Percentiles rank a stretch among this genome's conserved stretches.
These are phyloP conservation scores for Pseudomyrmex gracilis DNA, from an alignment of 1,140 invertebrate genomes.

Conservation along the genomic window DNA sequence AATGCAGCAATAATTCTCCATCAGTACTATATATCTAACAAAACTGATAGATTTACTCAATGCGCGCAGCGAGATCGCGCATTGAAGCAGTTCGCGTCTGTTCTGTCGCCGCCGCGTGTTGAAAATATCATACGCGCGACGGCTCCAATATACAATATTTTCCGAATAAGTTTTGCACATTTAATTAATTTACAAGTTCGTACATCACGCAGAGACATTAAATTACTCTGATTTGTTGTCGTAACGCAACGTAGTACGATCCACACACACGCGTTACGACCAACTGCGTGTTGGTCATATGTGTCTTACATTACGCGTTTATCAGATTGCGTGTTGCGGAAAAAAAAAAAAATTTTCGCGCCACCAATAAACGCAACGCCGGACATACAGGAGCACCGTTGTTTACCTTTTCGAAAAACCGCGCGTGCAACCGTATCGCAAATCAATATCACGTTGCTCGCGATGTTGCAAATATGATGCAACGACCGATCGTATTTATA, in stretches of 20 bases:
- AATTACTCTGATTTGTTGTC: too few relatives aligned
- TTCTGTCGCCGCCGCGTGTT: not conserved
- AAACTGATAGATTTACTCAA: conserved; percentile 45
- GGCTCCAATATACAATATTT: too few relatives aligned
- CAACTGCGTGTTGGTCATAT: too few relatives aligned
- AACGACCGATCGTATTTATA: conserved; percentile 53
- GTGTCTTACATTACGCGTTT: not conserved
- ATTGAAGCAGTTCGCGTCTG: conserved; percentile 11
- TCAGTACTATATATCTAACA: conserved; percentile 38
- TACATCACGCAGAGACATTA: too few relatives aligned
- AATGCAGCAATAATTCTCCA: conserved; percentile 38
- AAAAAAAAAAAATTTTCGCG: not conserved
- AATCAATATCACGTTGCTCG: conserved; percentile 45
- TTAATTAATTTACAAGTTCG: too few relatives aligned
- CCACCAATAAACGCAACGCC: conserved; percentile 19
- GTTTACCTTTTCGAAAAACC: conserved; percentile 41
- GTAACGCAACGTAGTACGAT: too few relatives aligned
- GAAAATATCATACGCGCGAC: too few relatives aligned
- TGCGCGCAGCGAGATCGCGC: not conserved
- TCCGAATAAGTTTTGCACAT: too few relatives aligned
- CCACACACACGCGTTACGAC: too few relatives aligned
- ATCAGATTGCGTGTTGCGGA: not conserved
- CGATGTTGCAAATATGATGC: conserved; percentile 40
- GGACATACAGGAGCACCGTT: conserved; percentile 1
- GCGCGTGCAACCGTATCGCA: not conserved